Conservation (phyloP, 2,888 invertebrate species). For the Macroteleia sp. region DNA sequence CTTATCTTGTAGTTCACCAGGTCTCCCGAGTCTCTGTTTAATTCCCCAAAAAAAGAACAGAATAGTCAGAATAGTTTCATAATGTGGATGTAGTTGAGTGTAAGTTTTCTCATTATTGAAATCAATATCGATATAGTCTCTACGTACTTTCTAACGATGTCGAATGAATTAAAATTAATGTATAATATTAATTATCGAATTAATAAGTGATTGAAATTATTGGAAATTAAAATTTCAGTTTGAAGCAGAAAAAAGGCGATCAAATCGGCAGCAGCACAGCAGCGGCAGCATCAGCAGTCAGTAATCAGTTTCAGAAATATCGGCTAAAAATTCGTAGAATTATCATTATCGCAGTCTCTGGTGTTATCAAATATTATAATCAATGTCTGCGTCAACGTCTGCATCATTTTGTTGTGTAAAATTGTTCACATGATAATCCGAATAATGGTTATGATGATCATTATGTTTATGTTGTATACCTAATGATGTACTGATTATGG, state of each 20-base stretch:
- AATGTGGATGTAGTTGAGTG: conserved; percentile 21
- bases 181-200: conserved; percentile 50
- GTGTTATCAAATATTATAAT: no score
- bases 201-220: conserved; percentile 52
- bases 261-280: conserved; percentile 62
- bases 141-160: not conserved
- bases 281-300: no score
- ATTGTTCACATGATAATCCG: conserved; percentile 46
- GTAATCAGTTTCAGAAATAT: no score
- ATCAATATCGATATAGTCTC: not conserved
- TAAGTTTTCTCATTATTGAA: conserved; percentile 10
- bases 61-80: conserved; percentile 54
- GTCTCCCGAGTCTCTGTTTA: conserved; percentile 88
- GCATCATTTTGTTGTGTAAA: no score
- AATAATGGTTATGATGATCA: conserved; percentile 16
- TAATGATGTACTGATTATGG: conserved; percentile 27
- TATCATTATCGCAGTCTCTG: no score
- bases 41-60: conserved; percentile 85
- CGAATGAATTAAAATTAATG: conserved; percentile 24
- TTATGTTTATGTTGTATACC: conserved; percentile 16
- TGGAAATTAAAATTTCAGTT: conserved; percentile 41
- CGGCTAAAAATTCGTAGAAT: no score
- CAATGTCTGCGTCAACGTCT: no score
- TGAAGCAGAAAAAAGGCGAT: conserved; percentile 42
- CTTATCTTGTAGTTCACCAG: conserved; percentile 91